phyloP scores from a whole-genome alignment of 2,888 invertebrate species.

The Drosophila eohydei region DNA sequence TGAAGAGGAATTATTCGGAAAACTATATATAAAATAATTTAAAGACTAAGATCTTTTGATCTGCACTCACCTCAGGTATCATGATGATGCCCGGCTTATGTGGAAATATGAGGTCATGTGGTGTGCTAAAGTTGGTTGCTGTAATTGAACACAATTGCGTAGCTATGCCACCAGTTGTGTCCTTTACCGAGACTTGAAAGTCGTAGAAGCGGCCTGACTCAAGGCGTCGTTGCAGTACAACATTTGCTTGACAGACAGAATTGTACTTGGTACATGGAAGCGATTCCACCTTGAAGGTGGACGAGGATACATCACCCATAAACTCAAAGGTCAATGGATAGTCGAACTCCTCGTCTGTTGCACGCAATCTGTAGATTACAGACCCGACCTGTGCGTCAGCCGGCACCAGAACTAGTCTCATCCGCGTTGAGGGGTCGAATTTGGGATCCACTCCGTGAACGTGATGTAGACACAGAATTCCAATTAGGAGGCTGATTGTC shows the following conservation, averaged over 20 bases:
- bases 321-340: constrained; percentile 94
- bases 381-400: constrained; percentile 93
- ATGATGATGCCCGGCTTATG: constrained; percentile 91
- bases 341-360: constrained; percentile 94
- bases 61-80: constrained; percentile 89
- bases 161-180: constrained; percentile 91
- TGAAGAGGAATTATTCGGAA: background rate
- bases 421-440: constrained; percentile 93
- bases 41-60: background rate
- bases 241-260: constrained; percentile 95
- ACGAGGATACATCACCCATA: constrained; percentile 90
- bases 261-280: constrained; percentile 94
- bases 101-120: constrained; percentile 92
- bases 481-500: constrained; percentile 83
- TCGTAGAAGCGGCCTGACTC: constrained; percentile 94
- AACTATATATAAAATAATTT: background rate
- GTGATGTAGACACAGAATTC: constrained; percentile 81
- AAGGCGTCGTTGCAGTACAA: constrained; percentile 90
- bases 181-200: constrained; percentile 90
- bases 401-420: constrained; percentile 93
- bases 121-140: constrained; percentile 93
- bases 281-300: constrained; percentile 91
- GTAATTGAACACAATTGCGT: constrained; percentile 92
- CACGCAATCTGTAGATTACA: constrained; percentile 94
- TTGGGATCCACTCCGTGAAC: constrained; percentile 89